Conservation (phyloP, 2,113 vertebrate species). For the Chascanopsetta lugubris region DNA sequence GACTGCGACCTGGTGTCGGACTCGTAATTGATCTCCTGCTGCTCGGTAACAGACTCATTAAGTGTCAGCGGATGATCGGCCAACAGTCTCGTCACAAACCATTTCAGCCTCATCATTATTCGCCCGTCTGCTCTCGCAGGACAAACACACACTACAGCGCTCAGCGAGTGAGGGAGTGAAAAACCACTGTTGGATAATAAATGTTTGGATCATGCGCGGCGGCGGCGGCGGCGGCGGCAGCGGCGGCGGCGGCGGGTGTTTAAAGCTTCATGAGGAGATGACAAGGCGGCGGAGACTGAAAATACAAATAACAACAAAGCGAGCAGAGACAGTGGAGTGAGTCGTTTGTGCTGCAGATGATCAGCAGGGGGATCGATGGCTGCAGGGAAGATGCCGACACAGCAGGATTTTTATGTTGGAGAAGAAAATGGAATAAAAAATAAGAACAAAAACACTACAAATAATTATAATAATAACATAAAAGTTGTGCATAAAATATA, state of each 20-base stretch:
- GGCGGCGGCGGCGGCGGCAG: too few relatives aligned
- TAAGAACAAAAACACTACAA: neutral
- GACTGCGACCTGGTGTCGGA: slow-evolving; percentile 3
- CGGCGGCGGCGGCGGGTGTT: too few relatives aligned
- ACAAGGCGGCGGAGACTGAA: slow-evolving; percentile 24
- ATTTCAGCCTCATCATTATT: slow-evolving; percentile 48
- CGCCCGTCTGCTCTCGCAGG: slow-evolving; percentile 18
- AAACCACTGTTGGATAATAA: slow-evolving; percentile 40
- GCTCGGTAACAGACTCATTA: slow-evolving; percentile 36
- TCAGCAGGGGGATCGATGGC: slow-evolving; percentile 6
- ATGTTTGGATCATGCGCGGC: slow-evolving; percentile 16
- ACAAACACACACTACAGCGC: slow-evolving; percentile 33
- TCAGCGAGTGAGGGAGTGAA: slow-evolving; percentile 51
- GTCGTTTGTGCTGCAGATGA: slow-evolving; percentile 19
- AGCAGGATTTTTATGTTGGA: neutral
- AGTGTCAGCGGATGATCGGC: slow-evolving; percentile 22
- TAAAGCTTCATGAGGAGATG: slow-evolving; percentile 29
- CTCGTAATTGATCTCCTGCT: slow-evolving; percentile 17
- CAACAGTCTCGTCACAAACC: slow-evolving; percentile 18
- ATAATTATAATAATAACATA: too few relatives aligned
- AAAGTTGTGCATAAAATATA: too few relatives aligned
- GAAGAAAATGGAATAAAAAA: neutral
- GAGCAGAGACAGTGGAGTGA: neutral
- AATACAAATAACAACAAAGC: neutral
- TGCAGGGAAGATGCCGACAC: slow-evolving; percentile 10